phyloP scores from a whole-genome alignment of 2,113 vertebrate species.

The Anseranas semipalmata region DNA sequence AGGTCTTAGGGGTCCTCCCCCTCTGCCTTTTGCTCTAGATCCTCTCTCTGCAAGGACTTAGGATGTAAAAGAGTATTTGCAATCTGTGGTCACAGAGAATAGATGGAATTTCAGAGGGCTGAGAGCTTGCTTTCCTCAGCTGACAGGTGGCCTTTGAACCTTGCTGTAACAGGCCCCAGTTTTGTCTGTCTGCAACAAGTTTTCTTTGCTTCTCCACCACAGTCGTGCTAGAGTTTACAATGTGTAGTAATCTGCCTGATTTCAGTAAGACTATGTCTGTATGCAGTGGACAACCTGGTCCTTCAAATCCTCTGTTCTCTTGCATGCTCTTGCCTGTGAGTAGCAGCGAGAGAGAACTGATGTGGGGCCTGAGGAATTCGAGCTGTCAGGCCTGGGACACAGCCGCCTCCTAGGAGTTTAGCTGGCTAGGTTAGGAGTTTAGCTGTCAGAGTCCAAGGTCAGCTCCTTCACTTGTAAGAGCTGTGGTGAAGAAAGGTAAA shows the following conservation, averaged over 20 bases:
- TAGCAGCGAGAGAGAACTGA: background rate
- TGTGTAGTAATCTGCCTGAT: background rate
- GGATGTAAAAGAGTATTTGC: background rate
- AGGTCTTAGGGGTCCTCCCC: background rate
- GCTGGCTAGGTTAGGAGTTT: background rate
- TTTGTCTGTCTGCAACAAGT: background rate
- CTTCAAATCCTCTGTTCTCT: background rate
- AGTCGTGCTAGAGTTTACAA: background rate
- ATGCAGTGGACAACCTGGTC: background rate
- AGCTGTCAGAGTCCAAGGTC: background rate
- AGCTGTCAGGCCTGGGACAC: background rate
- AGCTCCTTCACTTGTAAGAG: background rate
- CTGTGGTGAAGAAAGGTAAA: background rate
- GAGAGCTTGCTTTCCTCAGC: background rate
- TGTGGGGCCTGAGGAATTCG: background rate
- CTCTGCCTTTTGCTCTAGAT: background rate
- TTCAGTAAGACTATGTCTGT: background rate
- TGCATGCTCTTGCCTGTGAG: background rate
- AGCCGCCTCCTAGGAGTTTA: background rate
- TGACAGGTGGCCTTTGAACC: background rate
- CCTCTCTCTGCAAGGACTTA: background rate
- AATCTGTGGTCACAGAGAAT: fast-evolving
- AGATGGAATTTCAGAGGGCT: background rate
- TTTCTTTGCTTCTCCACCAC: background rate
- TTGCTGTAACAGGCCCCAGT: background rate